Conservation (phyloP, 1,140 invertebrate species). For the Sinonovacula constricta region DNA sequence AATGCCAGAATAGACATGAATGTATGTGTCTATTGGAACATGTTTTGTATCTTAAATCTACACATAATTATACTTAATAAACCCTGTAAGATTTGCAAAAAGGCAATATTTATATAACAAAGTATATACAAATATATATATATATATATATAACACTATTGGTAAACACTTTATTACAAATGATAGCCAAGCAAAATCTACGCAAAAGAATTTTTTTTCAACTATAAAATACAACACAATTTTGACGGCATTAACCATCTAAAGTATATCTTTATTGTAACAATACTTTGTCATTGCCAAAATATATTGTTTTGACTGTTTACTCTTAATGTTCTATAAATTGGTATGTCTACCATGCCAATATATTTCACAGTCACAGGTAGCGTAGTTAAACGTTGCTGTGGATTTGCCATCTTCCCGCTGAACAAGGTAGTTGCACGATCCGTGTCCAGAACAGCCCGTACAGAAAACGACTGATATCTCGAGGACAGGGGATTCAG, state of each 20-base stretch:
- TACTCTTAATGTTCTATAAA: too few species aligned
- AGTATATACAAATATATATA: neutral
- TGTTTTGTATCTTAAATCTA: neutral
- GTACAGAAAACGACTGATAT: constrained; percentile 37
- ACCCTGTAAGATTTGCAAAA: too few species aligned
- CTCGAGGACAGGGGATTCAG: constrained; percentile 20
- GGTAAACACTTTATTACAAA: too few species aligned
- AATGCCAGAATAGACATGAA: neutral
- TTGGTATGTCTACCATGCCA: constrained; percentile 22
- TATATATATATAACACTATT: neutral
- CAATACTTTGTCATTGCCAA: neutral
- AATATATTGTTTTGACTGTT: too few species aligned
- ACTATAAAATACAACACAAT: too few species aligned
- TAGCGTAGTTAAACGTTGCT: constrained; percentile 30
- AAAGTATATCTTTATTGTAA: neutral
- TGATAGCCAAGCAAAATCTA: too few species aligned
- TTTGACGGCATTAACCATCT: too few species aligned
- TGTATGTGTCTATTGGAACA: neutral
- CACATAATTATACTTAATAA: too few species aligned
- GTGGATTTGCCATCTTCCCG: constrained; percentile 20
- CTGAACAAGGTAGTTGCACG: constrained; percentile 1
- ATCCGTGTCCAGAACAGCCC: constrained; percentile 19
- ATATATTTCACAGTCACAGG: constrained; percentile 23
- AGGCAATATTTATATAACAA: too few species aligned
- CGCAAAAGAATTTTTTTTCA: neutral